Percentiles rank a stretch among this genome's conserved stretches.
These are phyloP conservation scores for Miniopterus natalensis DNA, from an alignment of 2,113 vertebrate species.

Conservation along the genomic window DNA sequence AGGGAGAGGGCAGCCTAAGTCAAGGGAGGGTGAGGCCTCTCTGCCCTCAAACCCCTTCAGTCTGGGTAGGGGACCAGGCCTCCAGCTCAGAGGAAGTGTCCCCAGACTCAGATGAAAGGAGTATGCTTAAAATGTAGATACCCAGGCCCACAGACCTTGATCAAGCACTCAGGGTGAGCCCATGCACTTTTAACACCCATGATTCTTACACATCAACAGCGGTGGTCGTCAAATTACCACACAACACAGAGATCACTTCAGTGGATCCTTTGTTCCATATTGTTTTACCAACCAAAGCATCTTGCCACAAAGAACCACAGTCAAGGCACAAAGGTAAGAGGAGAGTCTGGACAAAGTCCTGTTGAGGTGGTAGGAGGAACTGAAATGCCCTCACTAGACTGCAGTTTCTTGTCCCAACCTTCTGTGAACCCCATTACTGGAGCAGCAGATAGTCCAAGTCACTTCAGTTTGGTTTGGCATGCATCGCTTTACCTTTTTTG, in stretches of 20 bases:
- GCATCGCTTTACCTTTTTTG: constrained; percentile 74
- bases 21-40: neutral
- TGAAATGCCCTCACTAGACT: constrained; percentile 64
- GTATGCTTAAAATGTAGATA: constrained; percentile 7
- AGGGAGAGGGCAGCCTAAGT: neutral
- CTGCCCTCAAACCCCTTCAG: neutral
- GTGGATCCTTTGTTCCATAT: constrained; percentile 84
- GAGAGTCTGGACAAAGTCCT: constrained; percentile 78
- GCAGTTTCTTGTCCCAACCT: constrained; percentile 70
- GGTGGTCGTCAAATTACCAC: constrained; percentile 63
- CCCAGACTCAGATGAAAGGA: neutral
- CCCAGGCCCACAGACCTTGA: neutral
- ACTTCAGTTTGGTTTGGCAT: constrained; percentile 76
- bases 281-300: constrained; percentile 79
- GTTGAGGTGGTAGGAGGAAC: constrained; percentile 74
- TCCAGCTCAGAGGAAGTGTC: neutral
- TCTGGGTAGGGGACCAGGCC: neutral
- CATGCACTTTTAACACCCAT: constrained; percentile 33
- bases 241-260: constrained; percentile 74
- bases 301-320: constrained; percentile 84
- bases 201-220: neutral
- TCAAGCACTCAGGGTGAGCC: neutral
- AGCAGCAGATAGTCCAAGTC: constrained; percentile 62
- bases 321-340: constrained; percentile 84
- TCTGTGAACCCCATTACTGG: constrained; percentile 55